phyloP scores from a whole-genome alignment of 2,797 vertebrate species.

The Anguilla anguilla region DNA sequence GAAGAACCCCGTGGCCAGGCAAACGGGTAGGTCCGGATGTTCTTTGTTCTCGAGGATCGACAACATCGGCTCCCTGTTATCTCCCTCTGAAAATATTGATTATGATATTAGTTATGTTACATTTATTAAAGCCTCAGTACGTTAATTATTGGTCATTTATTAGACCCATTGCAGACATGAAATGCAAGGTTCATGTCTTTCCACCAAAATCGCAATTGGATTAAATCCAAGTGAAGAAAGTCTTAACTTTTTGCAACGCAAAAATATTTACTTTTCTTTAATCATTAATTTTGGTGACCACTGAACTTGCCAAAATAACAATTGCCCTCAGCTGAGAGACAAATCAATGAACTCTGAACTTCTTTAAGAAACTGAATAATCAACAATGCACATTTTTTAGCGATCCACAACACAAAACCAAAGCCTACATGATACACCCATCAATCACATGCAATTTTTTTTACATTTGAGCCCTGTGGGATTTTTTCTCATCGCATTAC shows the following conservation, averaged over 20 bases:
- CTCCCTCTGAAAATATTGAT: constrained; percentile 4
- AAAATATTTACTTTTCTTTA: not conserved
- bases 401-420: not conserved
- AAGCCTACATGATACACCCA: not conserved
- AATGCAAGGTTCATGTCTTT: not conserved
- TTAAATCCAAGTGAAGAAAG: not conserved
- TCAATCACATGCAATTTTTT: not conserved
- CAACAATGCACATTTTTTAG: not conserved
- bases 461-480: not conserved
- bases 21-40: not conserved
- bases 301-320: not conserved
- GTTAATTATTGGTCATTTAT: not conserved
- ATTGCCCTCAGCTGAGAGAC: not conserved
- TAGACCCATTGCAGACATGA: not conserved
- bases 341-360: not conserved
- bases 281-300: not conserved
- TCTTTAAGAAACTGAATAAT: not conserved
- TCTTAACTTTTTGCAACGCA: not conserved
- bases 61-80: not conserved
- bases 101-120: not conserved
- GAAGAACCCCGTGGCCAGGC: constrained; percentile 9
- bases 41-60: not conserved
- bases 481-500: not conserved
- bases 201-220: not conserved
- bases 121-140: not conserved